These are phyloP conservation scores for Siderastrea radians DNA, from an alignment of 92 coral and sea anemone genomes.

Conservation along the genomic window DNA sequence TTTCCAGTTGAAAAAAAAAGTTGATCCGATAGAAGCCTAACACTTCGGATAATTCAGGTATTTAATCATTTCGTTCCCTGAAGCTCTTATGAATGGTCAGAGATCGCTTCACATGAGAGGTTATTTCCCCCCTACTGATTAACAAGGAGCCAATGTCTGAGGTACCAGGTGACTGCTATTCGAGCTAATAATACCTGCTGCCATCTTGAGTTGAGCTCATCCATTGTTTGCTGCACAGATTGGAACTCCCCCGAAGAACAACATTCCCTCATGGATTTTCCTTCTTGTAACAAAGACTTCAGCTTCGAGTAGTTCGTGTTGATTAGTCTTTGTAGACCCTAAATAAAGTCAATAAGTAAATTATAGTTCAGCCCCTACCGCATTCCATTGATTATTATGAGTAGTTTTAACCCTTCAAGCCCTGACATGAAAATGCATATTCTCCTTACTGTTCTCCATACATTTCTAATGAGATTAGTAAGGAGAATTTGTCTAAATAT, in stretches of 20 bases:
- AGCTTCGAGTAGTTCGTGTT: constrained; percentile 92
- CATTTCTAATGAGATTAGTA: too few relatives aligned
- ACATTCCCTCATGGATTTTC: constrained; percentile 81
- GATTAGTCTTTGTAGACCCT: constrained; percentile 92
- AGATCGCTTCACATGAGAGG: too few relatives aligned
- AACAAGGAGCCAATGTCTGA: neutral
- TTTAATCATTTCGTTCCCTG: too few relatives aligned
- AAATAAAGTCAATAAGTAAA: neutral
- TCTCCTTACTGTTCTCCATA: too few relatives aligned
- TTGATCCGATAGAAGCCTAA: too few relatives aligned
- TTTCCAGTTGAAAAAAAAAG: too few relatives aligned
- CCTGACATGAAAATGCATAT: too few relatives aligned
- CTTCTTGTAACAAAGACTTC: constrained; percentile 84
- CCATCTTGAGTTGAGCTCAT: constrained; percentile 94
- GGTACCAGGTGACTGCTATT: neutral
- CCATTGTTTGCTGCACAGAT: constrained; percentile 84
- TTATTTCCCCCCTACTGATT: too few relatives aligned
- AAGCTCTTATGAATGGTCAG: too few relatives aligned
- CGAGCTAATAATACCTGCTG: constrained; percentile 78
- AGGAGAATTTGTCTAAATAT: too few relatives aligned
- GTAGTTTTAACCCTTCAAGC: too few relatives aligned
- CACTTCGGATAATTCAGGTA: too few relatives aligned
- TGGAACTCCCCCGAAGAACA: constrained; percentile 86
- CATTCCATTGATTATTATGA: neutral
- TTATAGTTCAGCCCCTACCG: neutral